A percentile compares a stretch with the other conserved stretches of the same genome.
Evolutionary conservation across 2,888 invertebrate species (phyloP).

Genomic region (Ditula angustiorana): DNA sequence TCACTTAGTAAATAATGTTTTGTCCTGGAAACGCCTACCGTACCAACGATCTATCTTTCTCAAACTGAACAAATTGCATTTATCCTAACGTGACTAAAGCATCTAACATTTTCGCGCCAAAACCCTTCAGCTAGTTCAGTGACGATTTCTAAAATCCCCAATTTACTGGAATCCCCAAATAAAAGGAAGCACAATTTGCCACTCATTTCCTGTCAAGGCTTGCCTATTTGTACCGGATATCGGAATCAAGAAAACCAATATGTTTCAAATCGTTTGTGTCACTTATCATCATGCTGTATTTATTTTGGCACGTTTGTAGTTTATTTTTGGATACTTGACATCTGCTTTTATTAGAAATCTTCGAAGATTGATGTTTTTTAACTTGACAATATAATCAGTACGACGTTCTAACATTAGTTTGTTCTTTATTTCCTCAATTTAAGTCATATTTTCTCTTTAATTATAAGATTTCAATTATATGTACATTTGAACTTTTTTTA

Average conservation of each 20-base stretch:
- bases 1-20: too few relatives aligned
- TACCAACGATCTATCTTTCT: not conserved
- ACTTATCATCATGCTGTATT: not conserved
- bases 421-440: too few relatives aligned
- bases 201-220: slow-evolving; percentile 14
- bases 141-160: not conserved
- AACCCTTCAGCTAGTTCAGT: not conserved
- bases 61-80: not conserved
- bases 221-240: not conserved
- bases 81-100: not conserved
- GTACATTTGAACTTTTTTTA: too few relatives aligned
- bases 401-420: too few relatives aligned
- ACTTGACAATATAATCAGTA: too few relatives aligned
- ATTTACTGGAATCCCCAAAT: slow-evolving; percentile 15
- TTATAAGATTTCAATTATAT: too few relatives aligned
- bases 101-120: not conserved
- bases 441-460: too few relatives aligned
- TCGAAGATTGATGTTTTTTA: too few relatives aligned
- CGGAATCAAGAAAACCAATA: not conserved
- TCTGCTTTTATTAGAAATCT: not conserved
- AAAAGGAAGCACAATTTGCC: slow-evolving; percentile 1
- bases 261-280: slow-evolving; percentile 1
- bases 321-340: not conserved
- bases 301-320: not conserved
- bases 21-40: not conserved